These are phyloP conservation scores for Sylvicapra grimmia DNA, from an alignment of 2,113 vertebrate genomes.

Conservation along the genomic window DNA sequence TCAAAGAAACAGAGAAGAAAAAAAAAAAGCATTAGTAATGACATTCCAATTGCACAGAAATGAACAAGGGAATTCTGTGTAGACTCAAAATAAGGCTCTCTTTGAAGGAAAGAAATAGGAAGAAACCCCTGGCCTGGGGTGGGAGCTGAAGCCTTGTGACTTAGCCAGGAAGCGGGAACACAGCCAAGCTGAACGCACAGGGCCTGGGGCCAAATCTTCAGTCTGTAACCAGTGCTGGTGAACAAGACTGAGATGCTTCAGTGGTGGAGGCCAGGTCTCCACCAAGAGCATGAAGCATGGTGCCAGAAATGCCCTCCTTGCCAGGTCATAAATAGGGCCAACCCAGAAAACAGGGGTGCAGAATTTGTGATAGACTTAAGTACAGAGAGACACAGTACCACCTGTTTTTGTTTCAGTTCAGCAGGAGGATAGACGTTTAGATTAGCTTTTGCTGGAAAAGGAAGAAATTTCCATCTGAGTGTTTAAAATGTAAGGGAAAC, in stretches of 20 bases:
- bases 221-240: neutral
- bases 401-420: neutral
- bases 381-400: neutral
- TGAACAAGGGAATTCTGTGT: neutral
- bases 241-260: neutral
- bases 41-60: neutral
- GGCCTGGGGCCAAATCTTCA: neutral
- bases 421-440: neutral
- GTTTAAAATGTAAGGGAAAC: neutral
- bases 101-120: neutral
- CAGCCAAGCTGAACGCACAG: neutral
- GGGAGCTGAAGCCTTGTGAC: neutral
- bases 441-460: neutral
- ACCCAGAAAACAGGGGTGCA: neutral
- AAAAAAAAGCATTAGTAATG: neutral
- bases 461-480: neutral
- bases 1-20: neutral
- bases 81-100: neutral
- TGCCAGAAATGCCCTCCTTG: neutral
- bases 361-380: neutral
- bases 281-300: neutral
- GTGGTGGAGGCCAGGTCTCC: neutral
- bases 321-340: no score
- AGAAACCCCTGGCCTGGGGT: neutral
- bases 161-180: neutral